Evolutionary conservation across 2,113 vertebrate species (phyloP), one percentile per base, ranked within the genome.

Genomic region (Mustela lutreola): DNA sequence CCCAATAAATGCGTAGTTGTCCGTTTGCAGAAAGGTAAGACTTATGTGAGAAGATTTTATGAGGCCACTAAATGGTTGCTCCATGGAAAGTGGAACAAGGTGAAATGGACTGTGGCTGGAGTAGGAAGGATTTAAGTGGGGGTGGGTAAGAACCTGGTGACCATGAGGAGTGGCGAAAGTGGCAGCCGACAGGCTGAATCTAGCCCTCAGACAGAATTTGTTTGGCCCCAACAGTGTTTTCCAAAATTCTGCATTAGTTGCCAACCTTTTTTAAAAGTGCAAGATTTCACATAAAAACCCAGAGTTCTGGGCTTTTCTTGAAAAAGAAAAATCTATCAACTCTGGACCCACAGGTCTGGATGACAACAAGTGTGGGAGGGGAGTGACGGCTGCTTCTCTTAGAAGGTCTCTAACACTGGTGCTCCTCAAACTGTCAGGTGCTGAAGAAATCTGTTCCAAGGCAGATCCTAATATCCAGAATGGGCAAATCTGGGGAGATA

Each of bases 261-360:
- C 86, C 92, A 89, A 70, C 26, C 53, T 89, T 95, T 93, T 93
- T 93, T 56, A 95, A 93, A 97, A 86, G 81, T 78, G 85, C 33
- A 89, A 71, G 63, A 71, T 95, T 81, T 86, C 75, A 94, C 26
- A 86, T 76, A 92, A 89, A 92, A 94, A 50, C 65, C 65, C 95
- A 83, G 36, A 84, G 89, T 92, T 76, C 42, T 62, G 56, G 93
- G 80, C 84, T 78, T 94, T 28, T 78, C 71, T 85, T 88, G 62
- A 94, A 93, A 95, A 90, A 62, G 88, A 91, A 90, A 82, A 82
- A 94, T 93, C 81, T 70, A 97, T 78, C 83, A 75, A 81, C n/a
- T 71, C 62, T 26, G 60, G 53, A 75, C 42, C 48, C 39, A 95
- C 82, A 53, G 18, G 26, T 33, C 78, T 60, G 15, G 56, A 50